Base-by-base conservation (phyloP, 2,888 invertebrate genomes). In the Palloptera scutellata region DNA sequence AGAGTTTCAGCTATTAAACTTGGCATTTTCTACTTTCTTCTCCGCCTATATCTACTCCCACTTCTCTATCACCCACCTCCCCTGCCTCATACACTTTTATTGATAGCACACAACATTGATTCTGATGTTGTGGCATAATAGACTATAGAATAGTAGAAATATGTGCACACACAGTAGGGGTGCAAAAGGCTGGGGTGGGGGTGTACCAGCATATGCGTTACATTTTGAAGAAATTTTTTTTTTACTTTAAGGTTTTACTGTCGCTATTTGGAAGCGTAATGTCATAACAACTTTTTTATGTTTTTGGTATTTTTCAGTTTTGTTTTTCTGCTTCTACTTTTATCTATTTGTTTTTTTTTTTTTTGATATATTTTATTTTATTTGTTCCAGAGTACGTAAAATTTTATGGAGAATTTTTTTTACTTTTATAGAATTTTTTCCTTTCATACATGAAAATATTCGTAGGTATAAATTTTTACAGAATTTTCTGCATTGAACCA, bases 391-490 rank as follows among this genome's bases (percentile, higher is more conserved):
- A 52, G 54, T 61, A 60, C 45, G 51, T 57, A 60, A 65, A 61
- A 52, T 66, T 45, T 70, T 63, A 63, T 63, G 43, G 63, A 54
- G 53, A 63, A 52, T 64, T 57, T 64, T 45, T 20, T 58, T 53
- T 61, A 40, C 19, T 40, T 61, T 61, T 17, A n/a, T 30, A 6
- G 2, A 30, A 4, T 30, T 30, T 30, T 6, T 2, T 30, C 6
- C 30, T 4, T 6, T 30, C 30, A 30, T 30, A 30, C 6, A 30
- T 30, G 30, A 30, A 30, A 30, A 30, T 30, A 30, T 30, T 30
- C 30, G 30, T 30, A 30, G 30, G 30, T 30, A 30, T 30, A 30
- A n/a, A 4, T 30, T 30, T 30, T 30, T 30, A 30, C 3, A 30
- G 30, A 4, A 4, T 30, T 30, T 30, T 30, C 30, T 30, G 30